phyloP scores from a whole-genome alignment of 2,888 invertebrate genomes.

The Clostera curtula region DNA sequence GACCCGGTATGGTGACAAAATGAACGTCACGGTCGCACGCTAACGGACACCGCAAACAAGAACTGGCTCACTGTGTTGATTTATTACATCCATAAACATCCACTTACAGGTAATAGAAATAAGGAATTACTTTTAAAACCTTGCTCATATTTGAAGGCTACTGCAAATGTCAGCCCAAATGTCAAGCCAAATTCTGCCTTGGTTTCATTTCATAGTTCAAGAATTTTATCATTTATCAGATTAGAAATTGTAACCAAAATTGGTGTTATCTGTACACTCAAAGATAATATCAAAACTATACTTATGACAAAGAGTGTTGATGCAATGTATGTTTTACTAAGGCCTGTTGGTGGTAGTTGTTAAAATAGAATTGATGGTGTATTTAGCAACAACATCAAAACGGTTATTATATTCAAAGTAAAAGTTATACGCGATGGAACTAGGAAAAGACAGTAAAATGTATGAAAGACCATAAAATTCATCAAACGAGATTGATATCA shows the following conservation, averaged over 20 bases:
- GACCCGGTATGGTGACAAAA: slow-evolving; percentile 29
- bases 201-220: too few species aligned
- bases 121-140: slow-evolving; percentile 16
- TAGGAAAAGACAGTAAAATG: slow-evolving; percentile 22
- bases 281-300: too few species aligned
- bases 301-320: too few species aligned
- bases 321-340: too few species aligned
- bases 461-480: slow-evolving; percentile 45
- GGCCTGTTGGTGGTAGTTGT: too few species aligned
- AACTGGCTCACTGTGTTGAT: slow-evolving; percentile 23
- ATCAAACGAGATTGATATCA: slow-evolving; percentile 55
- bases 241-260: too few species aligned
- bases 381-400: slow-evolving; percentile 11
- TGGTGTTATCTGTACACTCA: too few species aligned
- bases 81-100: slow-evolving; percentile 31
- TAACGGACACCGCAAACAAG: slow-evolving; percentile 17
- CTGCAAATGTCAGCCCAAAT: too few species aligned
- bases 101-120: slow-evolving; percentile 17
- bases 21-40: slow-evolving; percentile 20
- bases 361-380: slow-evolving; percentile 1
- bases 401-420: slow-evolving; percentile 11
- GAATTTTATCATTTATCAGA: too few species aligned
- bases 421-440: slow-evolving; percentile 9
- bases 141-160: slow-evolving; percentile 10
- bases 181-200: too few species aligned